These are phyloP conservation scores for Mycteria americana DNA, from an alignment of 2,797 vertebrate genomes.

Conservation along the genomic window DNA sequence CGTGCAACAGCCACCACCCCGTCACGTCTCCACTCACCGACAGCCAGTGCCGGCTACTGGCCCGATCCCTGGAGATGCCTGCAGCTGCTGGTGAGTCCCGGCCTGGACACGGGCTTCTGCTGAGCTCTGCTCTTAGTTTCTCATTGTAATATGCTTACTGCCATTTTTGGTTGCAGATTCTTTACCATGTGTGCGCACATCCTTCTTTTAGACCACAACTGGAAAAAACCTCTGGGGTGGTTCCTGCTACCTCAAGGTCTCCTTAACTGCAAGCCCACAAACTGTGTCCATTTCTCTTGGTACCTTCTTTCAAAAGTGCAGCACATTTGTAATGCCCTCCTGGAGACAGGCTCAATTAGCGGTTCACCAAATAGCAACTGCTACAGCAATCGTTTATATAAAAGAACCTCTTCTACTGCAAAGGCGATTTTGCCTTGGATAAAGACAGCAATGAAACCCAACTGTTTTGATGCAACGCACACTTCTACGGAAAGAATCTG, in stretches of 20 bases:
- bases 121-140: background rate
- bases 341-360: background rate
- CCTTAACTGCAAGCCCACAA: background rate
- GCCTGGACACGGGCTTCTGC: background rate
- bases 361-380: background rate
- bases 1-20: rapidly evolving
- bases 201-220: background rate
- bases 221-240: background rate
- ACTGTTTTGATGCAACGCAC: background rate
- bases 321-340: background rate
- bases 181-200: background rate
- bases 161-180: background rate
- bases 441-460: background rate
- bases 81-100: background rate
- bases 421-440: background rate
- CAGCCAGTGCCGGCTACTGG: background rate
- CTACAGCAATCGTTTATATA: background rate
- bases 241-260: background rate
- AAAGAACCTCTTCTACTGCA: background rate
- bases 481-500: background rate
- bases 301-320: background rate
- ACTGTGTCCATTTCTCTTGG: background rate
- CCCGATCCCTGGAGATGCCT: background rate
- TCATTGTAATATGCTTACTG: background rate
- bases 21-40: rapidly evolving